Conservation (phyloP, 2,888 invertebrate genomes). For the Cataglyphis livida region DNA sequence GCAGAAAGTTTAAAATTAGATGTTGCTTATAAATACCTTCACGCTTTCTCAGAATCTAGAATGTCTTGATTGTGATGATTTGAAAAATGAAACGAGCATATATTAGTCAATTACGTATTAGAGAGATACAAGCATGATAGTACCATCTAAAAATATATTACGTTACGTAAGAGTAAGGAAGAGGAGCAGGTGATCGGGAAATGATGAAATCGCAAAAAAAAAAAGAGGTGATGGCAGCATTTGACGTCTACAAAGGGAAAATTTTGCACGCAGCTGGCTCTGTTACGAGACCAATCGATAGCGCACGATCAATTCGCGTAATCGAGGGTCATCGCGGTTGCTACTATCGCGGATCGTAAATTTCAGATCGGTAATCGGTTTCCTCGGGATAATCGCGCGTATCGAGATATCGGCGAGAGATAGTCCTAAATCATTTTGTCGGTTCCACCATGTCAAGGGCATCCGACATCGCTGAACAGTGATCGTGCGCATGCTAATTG, state of each 20-base stretch:
- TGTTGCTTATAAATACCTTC: background rate
- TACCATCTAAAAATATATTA: background rate
- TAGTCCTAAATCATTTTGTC: background rate
- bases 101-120: background rate
- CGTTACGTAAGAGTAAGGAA: background rate
- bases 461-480: background rate
- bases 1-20: background rate
- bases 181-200: background rate
- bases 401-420: background rate
- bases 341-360: conserved; percentile 13
- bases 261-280: background rate
- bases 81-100: background rate
- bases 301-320: background rate
- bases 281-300: background rate
- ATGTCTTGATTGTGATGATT: background rate
- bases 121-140: background rate
- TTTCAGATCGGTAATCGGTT: background rate
- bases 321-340: background rate
- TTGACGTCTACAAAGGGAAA: background rate
- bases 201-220: background rate
- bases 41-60: background rate
- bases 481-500: conserved; percentile 30
- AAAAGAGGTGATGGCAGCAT: conserved; percentile 27
- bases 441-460: conserved; percentile 31
- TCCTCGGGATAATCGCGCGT: conserved; percentile 4